phyloP scores from a whole-genome alignment of 2,888 invertebrate species.

The Penaeus monodon region DNA sequence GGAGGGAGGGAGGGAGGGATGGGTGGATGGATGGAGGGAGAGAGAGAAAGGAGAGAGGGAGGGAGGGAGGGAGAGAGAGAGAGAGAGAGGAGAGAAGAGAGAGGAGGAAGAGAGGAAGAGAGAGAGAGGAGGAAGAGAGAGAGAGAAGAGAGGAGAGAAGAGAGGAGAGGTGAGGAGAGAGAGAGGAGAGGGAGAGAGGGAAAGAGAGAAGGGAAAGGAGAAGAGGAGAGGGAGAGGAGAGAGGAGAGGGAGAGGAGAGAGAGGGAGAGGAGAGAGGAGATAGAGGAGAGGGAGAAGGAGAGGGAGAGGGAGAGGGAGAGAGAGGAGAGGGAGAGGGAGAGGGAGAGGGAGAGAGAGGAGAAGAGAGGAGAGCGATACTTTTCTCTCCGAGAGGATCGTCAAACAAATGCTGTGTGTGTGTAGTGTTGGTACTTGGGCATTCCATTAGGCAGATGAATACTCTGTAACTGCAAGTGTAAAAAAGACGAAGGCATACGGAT shows the following conservation, averaged over 20 bases:
- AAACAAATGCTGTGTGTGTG: background rate
- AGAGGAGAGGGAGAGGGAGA: too few relatives aligned
- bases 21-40: too few relatives aligned
- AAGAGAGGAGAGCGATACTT: too few relatives aligned
- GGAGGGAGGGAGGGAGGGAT: background rate
- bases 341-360: too few relatives aligned
- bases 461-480: background rate
- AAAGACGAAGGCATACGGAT: background rate
- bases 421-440: background rate
- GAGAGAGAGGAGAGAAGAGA: background rate
- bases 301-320: background rate
- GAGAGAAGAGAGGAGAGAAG: background rate
- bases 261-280: too few relatives aligned
- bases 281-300: background rate
- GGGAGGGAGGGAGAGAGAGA: background rate
- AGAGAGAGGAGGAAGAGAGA: background rate
- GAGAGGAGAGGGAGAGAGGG: background rate
- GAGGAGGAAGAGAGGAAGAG: background rate
- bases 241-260: too few relatives aligned
- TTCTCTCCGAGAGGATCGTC: background rate
- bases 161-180: background rate
- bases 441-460: background rate
- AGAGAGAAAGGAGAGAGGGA: background rate
- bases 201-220: background rate
- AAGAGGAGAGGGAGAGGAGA: background rate